Conservation (phyloP, 1,140 invertebrate genomes). For the Brachionus plicatilis region DNA sequence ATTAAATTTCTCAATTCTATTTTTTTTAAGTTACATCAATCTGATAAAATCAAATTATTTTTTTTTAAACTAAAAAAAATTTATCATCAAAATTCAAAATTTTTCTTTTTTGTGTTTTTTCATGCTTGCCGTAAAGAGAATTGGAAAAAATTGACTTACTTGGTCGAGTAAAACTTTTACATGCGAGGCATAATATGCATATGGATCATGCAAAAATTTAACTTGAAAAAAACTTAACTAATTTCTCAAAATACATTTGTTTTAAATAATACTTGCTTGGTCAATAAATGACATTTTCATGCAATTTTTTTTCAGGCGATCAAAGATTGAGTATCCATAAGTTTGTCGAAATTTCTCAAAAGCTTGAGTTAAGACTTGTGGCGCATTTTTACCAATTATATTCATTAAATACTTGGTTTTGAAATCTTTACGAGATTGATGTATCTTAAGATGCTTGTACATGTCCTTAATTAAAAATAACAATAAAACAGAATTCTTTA, state of each 20-base stretch:
- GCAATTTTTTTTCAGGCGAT: background rate
- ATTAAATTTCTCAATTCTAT: too few relatives aligned
- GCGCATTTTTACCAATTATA: background rate
- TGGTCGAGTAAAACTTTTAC: background rate
- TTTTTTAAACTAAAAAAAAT: too few relatives aligned
- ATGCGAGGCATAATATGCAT: slow-evolving; percentile 8
- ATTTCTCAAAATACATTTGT: background rate
- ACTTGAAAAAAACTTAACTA: background rate
- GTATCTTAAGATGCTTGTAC: background rate
- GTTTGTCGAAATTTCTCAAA: background rate
- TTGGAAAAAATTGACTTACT: background rate
- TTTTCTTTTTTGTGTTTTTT: too few relatives aligned
- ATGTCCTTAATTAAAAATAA: background rate
- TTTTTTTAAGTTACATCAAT: too few relatives aligned
- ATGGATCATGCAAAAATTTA: slow-evolving; percentile 32
- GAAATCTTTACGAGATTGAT: background rate
- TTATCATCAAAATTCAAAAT: too few relatives aligned
- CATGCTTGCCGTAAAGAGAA: too few relatives aligned
- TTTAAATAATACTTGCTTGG: background rate
- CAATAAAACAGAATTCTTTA: background rate
- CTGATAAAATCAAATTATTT: too few relatives aligned
- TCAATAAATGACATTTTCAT: slow-evolving; percentile 10
- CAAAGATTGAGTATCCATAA: background rate
- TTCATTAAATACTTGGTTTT: background rate
- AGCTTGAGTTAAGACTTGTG: background rate